A percentile compares a stretch with the other conserved stretches of the same genome.
These are phyloP conservation scores for Bombus polaris DNA, from an alignment of 1,140 invertebrate species.

Conservation along the genomic window DNA sequence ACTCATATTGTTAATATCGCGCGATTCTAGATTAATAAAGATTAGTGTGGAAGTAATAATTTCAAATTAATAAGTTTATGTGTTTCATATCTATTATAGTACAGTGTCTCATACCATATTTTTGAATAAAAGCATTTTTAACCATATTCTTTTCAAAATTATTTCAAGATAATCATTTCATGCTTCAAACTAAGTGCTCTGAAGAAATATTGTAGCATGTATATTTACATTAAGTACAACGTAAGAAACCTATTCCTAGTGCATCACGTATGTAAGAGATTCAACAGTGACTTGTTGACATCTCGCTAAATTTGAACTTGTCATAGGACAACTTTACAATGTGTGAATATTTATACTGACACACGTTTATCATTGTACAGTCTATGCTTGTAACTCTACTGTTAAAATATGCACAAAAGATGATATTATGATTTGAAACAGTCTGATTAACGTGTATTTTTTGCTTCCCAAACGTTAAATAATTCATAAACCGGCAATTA, in stretches of 20 bases:
- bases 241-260: background rate
- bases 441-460: background rate
- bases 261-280: background rate
- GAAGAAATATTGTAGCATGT: background rate
- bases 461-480: background rate
- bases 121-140: background rate
- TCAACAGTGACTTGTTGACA: background rate
- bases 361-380: background rate
- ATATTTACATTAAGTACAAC: background rate
- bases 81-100: background rate
- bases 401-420: background rate
- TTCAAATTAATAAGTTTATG: too few species aligned
- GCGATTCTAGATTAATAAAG: background rate
- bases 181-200: too few species aligned
- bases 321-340: background rate
- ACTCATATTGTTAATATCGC: background rate
- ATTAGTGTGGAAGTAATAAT: background rate
- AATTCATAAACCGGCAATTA: conserved; percentile 25
- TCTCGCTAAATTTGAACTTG: background rate
- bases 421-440: background rate
- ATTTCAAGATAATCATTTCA: too few species aligned
- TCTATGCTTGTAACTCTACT: background rate
- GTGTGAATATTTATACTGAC: background rate
- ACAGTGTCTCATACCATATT: background rate
- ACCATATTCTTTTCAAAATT: too few species aligned